Conservation (phyloP, 1,140 invertebrate genomes). For the Caenorhabditis briggsae region DNA sequence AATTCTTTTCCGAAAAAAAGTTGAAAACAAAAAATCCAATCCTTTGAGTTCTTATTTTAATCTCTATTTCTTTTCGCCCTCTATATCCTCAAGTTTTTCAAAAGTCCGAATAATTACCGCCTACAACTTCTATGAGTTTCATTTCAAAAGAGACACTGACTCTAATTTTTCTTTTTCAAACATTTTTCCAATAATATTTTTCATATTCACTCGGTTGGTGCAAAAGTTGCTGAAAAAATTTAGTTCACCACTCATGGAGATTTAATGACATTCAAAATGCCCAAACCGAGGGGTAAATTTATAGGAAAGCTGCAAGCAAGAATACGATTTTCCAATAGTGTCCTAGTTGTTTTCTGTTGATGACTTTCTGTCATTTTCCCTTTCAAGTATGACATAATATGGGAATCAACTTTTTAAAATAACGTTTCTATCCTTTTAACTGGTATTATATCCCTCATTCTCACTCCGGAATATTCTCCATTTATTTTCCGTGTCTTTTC, state of each 20-base stretch:
- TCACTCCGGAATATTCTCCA: no score
- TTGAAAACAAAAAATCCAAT: background rate
- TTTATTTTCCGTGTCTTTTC: no score
- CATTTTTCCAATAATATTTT: background rate
- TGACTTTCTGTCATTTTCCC: background rate
- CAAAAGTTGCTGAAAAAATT: no score
- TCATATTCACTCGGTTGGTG: no score
- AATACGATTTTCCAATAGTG: background rate
- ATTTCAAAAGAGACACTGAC: background rate
- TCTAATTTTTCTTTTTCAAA: background rate
- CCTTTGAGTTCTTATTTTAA: background rate
- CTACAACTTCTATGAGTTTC: background rate
- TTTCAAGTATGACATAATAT: no score
- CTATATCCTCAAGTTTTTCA: background rate
- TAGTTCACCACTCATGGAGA: no score
- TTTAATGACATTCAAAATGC: no score
- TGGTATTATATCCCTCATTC: no score
- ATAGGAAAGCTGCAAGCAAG: no score
- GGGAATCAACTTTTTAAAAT: background rate
- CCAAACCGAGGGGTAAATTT: no score
- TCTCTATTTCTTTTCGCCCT: background rate
- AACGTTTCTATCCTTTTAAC: background rate
- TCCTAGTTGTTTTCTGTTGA: background rate
- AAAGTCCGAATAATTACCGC: slow-evolving; percentile 7
- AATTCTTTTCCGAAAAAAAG: no score